These are phyloP conservation scores for Psittacula derbiana DNA, from an alignment of 2,797 vertebrate species.

Conservation along the genomic window DNA sequence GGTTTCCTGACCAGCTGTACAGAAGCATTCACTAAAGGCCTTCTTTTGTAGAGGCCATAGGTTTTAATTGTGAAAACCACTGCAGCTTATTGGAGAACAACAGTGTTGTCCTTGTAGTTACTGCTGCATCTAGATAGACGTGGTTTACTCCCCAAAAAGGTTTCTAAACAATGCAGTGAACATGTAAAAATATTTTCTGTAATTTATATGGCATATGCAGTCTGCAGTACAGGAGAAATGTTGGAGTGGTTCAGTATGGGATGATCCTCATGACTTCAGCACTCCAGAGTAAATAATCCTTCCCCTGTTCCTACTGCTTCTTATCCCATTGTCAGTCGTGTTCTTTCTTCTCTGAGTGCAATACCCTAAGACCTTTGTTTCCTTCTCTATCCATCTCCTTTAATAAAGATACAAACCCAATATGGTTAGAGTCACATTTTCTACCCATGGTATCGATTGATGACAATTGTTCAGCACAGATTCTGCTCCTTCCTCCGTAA, in stretches of 20 bases:
- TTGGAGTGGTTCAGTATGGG: background rate
- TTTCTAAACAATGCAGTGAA: background rate
- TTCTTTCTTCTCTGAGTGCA: background rate
- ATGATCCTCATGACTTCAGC: background rate
- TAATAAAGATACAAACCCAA: background rate
- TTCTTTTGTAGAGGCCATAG: background rate
- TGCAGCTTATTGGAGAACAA: background rate
- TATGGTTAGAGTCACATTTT: background rate
- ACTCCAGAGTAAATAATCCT: background rate
- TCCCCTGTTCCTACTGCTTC: background rate
- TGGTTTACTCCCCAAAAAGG: background rate
- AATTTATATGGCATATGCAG: background rate
- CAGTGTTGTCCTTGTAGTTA: background rate
- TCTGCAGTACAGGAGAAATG: background rate
- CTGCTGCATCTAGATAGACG: background rate
- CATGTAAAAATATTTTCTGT: background rate
- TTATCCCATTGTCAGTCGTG: background rate
- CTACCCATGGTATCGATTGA: background rate
- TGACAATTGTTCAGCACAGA: background rate
- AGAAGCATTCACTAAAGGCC: background rate
- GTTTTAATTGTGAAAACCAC: background rate
- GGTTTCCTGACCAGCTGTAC: background rate
- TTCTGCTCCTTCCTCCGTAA: background rate
- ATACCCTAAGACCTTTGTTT: background rate
- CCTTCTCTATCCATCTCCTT: background rate